Percentiles rank a stretch among this genome's conserved stretches.
Evolutionary conservation across 1,140 invertebrate species (phyloP).

Genomic region (Neodiprion fabricii): DNA sequence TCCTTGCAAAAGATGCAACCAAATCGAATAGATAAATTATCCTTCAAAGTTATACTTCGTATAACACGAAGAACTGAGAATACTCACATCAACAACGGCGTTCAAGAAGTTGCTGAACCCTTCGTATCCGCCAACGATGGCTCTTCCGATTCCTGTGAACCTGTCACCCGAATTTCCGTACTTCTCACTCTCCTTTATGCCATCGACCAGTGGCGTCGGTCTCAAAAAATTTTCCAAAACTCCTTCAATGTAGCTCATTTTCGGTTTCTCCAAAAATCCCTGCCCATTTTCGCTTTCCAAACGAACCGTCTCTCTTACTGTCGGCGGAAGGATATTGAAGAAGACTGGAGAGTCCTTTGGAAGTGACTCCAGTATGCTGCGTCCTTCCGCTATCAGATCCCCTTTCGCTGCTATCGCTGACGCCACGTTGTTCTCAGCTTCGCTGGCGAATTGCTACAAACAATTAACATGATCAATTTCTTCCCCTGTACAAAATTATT

Average conservation of each 20-base stretch:
- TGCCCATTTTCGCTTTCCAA: slow-evolving; percentile 45
- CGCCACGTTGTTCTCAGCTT: slow-evolving; percentile 41
- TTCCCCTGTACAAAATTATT: too few species aligned
- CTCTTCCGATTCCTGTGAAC: slow-evolving; percentile 63
- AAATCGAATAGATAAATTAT: too few species aligned
- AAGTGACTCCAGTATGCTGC: slow-evolving; percentile 26
- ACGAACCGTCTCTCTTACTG: slow-evolving; percentile 38
- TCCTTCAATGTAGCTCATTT: slow-evolving; percentile 30
- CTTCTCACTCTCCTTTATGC: slow-evolving; percentile 72
- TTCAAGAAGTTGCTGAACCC: slow-evolving; percentile 67
- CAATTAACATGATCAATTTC: slow-evolving; percentile 1
- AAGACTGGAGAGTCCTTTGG: slow-evolving; percentile 27
- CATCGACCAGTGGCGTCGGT: slow-evolving; percentile 72
- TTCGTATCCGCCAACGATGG: slow-evolving; percentile 66
- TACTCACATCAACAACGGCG: slow-evolving; percentile 60
- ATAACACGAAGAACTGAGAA: slow-evolving; percentile 14
- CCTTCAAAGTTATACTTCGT: too few species aligned
- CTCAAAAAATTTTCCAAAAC: slow-evolving; percentile 39
- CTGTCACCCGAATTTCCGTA: slow-evolving; percentile 73
- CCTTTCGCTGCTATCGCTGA: slow-evolving; percentile 35
- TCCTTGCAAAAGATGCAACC: too few species aligned
- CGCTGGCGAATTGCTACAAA: slow-evolving; percentile 41
- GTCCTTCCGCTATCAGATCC: slow-evolving; percentile 28
- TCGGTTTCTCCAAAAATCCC: slow-evolving; percentile 39
- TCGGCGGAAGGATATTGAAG: slow-evolving; percentile 30